Evolutionary conservation across 2,888 invertebrate genomes (phyloP).

Genomic region (Oligia strigilis): DNA sequence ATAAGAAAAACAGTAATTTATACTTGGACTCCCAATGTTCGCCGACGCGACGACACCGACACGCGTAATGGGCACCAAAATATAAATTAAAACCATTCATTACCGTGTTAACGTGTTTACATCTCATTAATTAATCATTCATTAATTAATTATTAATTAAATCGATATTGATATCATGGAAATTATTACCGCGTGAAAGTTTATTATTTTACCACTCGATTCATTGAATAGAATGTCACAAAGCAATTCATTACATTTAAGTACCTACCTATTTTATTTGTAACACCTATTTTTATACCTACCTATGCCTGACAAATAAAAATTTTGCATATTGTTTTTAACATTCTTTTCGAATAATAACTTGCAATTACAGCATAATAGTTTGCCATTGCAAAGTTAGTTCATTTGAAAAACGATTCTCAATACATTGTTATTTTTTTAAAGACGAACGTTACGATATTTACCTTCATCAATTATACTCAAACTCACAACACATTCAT

Average conservation of each 20-base stretch:
- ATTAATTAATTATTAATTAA: conserved; percentile 19
- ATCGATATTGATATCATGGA: conserved; percentile 13
- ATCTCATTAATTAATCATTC: conserved; percentile 30
- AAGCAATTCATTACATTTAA: neutral
- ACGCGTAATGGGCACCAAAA: conserved; percentile 13
- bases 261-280: no score
- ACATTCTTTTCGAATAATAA: neutral
- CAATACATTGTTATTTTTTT: neutral
- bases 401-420: neutral
- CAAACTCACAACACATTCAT: neutral
- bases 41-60: conserved; percentile 1
- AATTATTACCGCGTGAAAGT: neutral
- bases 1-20: neutral
- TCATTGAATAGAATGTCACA: neutral
- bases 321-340: neutral
- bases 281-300: no score
- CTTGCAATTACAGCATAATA: neutral
- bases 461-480: neutral
- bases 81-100: conserved; percentile 38
- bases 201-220: neutral
- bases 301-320: no score
- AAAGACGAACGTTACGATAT: neutral
- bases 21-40: neutral
- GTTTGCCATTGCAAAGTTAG: neutral
- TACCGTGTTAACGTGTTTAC: conserved; percentile 36